These are phyloP conservation scores for Odontamblyopus rebecca DNA, from an alignment of 2,797 vertebrate species.

Conservation along the genomic window DNA sequence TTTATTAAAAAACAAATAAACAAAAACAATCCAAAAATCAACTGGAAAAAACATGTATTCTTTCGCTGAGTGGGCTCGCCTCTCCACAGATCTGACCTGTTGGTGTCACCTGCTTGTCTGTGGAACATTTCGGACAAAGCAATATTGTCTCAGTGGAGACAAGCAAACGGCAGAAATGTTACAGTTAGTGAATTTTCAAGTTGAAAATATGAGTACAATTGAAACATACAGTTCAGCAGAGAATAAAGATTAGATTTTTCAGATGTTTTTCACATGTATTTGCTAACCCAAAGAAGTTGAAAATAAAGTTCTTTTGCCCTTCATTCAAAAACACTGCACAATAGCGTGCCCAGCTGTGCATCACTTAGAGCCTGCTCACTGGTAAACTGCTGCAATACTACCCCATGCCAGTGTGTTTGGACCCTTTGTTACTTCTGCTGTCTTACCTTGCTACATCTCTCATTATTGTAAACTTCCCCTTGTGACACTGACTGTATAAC, in stretches of 20 bases:
- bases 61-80: too few species aligned
- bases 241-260: background rate
- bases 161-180: too few species aligned
- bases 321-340: constrained; percentile 23
- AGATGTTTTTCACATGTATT: background rate
- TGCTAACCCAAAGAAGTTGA: background rate
- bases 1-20: too few species aligned
- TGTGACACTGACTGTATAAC: constrained; percentile 26
- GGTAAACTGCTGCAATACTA: constrained; percentile 2
- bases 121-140: too few species aligned
- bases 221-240: too few species aligned
- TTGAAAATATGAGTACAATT: too few species aligned
- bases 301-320: constrained; percentile 29
- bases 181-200: too few species aligned
- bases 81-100: too few species aligned
- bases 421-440: background rate
- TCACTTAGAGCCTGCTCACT: constrained; percentile 11
- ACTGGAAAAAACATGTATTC: too few species aligned
- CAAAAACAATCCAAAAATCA: too few species aligned
- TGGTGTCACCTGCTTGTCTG: too few species aligned
- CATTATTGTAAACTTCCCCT: background rate
- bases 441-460: background rate
- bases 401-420: background rate
- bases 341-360: background rate
- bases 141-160: too few species aligned